These are phyloP conservation scores for Athalia cordata DNA, from an alignment of 2,888 invertebrate species.

Conservation along the genomic window DNA sequence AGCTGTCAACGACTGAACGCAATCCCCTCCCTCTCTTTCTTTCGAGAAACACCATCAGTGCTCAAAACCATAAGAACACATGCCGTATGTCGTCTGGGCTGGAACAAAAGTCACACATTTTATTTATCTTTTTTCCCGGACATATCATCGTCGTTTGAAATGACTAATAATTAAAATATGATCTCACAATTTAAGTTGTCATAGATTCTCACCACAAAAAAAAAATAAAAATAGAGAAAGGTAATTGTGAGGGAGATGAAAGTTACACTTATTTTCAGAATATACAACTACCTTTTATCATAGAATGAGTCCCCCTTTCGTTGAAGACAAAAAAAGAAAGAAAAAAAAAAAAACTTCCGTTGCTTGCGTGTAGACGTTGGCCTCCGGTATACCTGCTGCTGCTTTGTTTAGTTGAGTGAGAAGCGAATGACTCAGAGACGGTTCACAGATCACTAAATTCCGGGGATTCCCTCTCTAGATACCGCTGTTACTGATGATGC, in stretches of 20 bases:
- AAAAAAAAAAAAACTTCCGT: neutral
- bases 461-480: slow-evolving; percentile 33
- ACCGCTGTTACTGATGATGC: too few species aligned
- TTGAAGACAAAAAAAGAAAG: neutral
- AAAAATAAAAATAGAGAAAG: too few species aligned
- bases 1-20: slow-evolving; percentile 39
- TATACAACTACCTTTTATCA: neutral
- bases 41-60: neutral
- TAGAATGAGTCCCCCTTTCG: neutral
- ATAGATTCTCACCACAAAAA: too few species aligned
- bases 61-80: slow-evolving; percentile 32
- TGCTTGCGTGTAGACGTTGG: neutral
- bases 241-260: neutral
- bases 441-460: slow-evolving; percentile 24
- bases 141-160: neutral
- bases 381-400: neutral
- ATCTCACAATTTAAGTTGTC: too few species aligned
- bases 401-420: neutral
- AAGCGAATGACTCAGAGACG: slow-evolving; percentile 11
- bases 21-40: slow-evolving; percentile 10
- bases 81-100: neutral
- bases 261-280: neutral
- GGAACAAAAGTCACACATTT: neutral
- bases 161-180: too few species aligned
- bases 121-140: neutral